Evolutionary conservation across 2,797 vertebrate species (phyloP).

Genomic region (Potorous gilbertii): DNA sequence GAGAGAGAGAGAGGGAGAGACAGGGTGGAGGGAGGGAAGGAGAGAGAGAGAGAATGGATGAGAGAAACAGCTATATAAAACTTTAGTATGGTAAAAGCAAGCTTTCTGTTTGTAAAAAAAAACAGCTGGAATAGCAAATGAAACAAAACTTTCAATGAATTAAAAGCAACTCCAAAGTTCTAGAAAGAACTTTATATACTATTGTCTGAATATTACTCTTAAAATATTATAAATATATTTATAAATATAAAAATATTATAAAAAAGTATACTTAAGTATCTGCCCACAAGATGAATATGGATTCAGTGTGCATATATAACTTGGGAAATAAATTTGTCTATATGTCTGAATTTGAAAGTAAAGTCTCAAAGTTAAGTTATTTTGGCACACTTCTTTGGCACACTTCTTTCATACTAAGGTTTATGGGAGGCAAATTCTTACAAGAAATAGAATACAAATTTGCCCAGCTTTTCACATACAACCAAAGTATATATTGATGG

Average conservation of each 20-base stretch:
- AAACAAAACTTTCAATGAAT: conserved; percentile 68
- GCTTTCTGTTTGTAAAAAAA: conserved; percentile 71
- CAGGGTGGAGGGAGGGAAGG: neutral
- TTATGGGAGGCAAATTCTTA: conserved; percentile 63
- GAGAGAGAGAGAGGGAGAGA: neutral
- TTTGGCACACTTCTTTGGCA: conserved; percentile 79
- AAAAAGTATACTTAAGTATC: conserved; percentile 45
- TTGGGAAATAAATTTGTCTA: conserved; percentile 75
- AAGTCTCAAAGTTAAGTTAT: conserved; percentile 76
- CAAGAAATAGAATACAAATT: conserved; percentile 60
- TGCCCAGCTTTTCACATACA: conserved; percentile 63
- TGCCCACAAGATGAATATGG: conserved; percentile 60
- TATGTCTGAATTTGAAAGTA: conserved; percentile 78
- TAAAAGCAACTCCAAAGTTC: conserved; percentile 64
- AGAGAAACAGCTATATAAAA: conserved; percentile 38
- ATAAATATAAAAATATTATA: too few species aligned
- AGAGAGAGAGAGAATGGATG: neutral
- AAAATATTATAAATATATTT: conserved; percentile 55
- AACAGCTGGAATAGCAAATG: conserved; percentile 55
- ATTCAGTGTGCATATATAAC: conserved; percentile 65
- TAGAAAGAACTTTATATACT: conserved; percentile 61
- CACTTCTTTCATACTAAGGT: conserved; percentile 81
- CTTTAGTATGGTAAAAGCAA: conserved; percentile 56
- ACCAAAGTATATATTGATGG: conserved; percentile 48
- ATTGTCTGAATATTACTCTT: conserved; percentile 55